phyloP scores from a whole-genome alignment of 2,113 vertebrate genomes.

The Podarcis raffonei region DNA sequence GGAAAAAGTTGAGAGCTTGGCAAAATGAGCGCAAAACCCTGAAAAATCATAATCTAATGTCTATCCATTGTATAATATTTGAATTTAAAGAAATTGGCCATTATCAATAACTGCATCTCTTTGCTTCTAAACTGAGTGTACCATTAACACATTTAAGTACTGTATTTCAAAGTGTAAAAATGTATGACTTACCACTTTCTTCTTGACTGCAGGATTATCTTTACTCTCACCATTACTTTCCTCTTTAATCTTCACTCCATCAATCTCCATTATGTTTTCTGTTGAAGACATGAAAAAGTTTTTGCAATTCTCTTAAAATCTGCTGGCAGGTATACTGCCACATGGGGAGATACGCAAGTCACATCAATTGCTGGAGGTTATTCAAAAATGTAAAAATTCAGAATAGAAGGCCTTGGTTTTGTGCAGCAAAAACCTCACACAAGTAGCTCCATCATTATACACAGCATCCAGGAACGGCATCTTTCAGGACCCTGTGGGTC shows the following conservation, averaged over 20 bases:
- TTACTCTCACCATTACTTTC: background rate
- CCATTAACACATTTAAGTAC: background rate
- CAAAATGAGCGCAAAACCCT: background rate
- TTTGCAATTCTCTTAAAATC: background rate
- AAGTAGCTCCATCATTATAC: too few relatives aligned
- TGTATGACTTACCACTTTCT: slow-evolving; percentile 66
- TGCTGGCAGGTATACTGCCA: background rate
- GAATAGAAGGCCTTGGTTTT: background rate
- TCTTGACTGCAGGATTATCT: background rate
- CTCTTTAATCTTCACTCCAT: slow-evolving; percentile 48
- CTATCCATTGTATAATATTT: background rate
- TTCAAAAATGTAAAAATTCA: too few relatives aligned
- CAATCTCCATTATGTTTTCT: slow-evolving; percentile 11
- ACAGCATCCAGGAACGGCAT: background rate
- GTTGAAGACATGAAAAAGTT: slow-evolving; percentile 7
- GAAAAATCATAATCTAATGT: background rate
- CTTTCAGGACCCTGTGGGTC: background rate
- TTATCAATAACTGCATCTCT: background rate
- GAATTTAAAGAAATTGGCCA: background rate
- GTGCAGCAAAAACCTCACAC: background rate
- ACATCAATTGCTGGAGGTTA: too few relatives aligned
- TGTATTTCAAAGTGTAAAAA: background rate
- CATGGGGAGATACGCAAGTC: background rate
- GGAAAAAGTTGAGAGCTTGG: background rate
- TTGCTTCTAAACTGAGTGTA: background rate